Evolutionary conservation across 2,113 vertebrate species (phyloP).

Genomic region (Danionella cerebrum): DNA sequence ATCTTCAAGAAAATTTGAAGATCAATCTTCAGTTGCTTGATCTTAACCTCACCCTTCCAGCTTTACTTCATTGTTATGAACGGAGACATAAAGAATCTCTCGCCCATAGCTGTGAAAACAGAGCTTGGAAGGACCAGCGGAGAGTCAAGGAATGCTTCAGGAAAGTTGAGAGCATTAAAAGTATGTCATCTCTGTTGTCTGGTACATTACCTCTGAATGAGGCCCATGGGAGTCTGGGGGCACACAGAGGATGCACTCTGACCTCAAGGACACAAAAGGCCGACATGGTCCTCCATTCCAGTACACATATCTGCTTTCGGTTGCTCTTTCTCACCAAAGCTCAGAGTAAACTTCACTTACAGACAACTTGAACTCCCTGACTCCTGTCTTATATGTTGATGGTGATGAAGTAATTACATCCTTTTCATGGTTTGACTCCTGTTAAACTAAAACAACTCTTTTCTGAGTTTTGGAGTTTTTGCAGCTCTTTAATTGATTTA

Average conservation of each 20-base stretch:
- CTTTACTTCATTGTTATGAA: neutral
- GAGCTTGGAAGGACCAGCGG: slow-evolving; percentile 14
- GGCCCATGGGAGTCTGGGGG: slow-evolving; percentile 35
- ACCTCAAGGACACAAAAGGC: slow-evolving; percentile 35
- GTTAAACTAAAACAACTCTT: neutral
- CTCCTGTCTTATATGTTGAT: neutral
- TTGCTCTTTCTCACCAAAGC: slow-evolving; percentile 30
- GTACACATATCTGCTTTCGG: slow-evolving; percentile 8
- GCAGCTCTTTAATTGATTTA: neutral
- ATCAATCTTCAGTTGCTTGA: too few relatives aligned
- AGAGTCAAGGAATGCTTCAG: slow-evolving; percentile 31
- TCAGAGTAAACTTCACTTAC: slow-evolving; percentile 18
- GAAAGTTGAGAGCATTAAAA: slow-evolving; percentile 29
- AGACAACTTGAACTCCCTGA: slow-evolving; percentile 18
- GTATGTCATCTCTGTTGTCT: slow-evolving; percentile 40
- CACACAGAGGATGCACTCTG: slow-evolving; percentile 37
- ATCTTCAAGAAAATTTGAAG: too few relatives aligned
- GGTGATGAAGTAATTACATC: slow-evolving; percentile 12
- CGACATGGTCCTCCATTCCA: slow-evolving; percentile 28
- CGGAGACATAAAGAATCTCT: slow-evolving; percentile 8
- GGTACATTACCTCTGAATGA: slow-evolving; percentile 40
- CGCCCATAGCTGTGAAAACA: slow-evolving; percentile 23
- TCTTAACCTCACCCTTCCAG: neutral
- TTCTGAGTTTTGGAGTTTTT: neutral
- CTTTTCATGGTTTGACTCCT: neutral